Evolutionary conservation across 2,113 vertebrate genomes (phyloP).

Genomic region (Actinemys pallida): DNA sequence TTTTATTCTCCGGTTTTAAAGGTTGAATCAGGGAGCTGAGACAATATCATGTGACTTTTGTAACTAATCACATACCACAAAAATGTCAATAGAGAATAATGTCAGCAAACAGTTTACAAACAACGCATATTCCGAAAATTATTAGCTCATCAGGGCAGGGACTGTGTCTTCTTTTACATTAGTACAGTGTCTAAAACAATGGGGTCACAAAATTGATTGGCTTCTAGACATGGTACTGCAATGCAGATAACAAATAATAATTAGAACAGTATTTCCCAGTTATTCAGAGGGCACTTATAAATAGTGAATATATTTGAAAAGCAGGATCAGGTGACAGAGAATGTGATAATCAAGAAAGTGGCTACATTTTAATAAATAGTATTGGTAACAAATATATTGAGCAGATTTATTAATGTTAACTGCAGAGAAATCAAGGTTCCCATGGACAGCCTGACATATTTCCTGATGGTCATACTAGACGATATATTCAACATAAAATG

Average conservation of each 20-base stretch:
- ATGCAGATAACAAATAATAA: background rate
- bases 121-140: accelerated
- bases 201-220: background rate
- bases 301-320: background rate
- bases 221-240: background rate
- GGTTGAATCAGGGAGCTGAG: background rate
- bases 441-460: background rate
- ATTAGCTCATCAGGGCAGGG: background rate
- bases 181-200: background rate
- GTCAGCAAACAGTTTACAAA: background rate
- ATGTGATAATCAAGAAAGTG: background rate
- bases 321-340: background rate
- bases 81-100: background rate
- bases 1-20: background rate
- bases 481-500: background rate
- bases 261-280: background rate
- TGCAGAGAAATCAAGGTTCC: background rate
- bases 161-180: background rate
- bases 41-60: background rate
- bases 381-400: background rate
- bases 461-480: background rate
- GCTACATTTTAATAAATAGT: background rate
- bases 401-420: background rate
- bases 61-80: background rate
- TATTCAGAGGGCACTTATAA: background rate